Conservation (phyloP, 2,888 invertebrate species). For the Nomada ferruginata region DNA sequence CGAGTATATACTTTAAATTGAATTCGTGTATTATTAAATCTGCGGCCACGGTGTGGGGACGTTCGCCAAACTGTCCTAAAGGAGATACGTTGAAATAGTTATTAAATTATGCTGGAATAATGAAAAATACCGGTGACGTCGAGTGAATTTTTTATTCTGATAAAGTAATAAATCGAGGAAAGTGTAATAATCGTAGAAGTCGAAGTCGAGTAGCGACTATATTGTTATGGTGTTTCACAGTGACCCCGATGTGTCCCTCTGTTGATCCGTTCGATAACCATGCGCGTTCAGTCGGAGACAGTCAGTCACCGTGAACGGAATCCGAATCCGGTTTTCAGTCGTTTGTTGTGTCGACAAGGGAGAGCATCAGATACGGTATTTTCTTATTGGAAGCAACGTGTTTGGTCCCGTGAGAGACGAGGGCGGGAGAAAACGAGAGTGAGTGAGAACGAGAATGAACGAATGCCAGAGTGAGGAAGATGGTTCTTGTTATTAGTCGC, state of each 20-base stretch:
- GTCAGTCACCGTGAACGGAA: slow-evolving; percentile 13
- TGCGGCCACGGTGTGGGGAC: too few species aligned
- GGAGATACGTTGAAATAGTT: too few species aligned
- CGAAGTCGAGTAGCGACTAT: not conserved
- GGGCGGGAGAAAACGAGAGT: slow-evolving; percentile 7
- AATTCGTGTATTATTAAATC: too few species aligned
- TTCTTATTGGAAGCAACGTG: slow-evolving; percentile 53
- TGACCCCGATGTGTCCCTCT: not conserved
- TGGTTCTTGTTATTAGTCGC: slow-evolving; percentile 30
- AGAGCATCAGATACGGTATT: slow-evolving; percentile 42
- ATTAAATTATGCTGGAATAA: too few species aligned
- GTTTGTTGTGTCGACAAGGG: slow-evolving; percentile 4
- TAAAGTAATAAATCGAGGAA: too few species aligned
- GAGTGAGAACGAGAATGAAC: slow-evolving; percentile 11
- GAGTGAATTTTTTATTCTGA: too few species aligned
- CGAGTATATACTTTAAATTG: too few species aligned
- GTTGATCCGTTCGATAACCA: not conserved
- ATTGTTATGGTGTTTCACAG: not conserved
- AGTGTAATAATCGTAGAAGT: not conserved
- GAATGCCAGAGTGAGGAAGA: slow-evolving; percentile 10
- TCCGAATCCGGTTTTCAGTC: slow-evolving; percentile 1
- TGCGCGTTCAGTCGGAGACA: not conserved
- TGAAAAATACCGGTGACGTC: too few species aligned
- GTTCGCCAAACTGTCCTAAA: too few species aligned
- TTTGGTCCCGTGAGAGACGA: slow-evolving; percentile 36